These are phyloP conservation scores for Falco columbarius DNA, from an alignment of 2,797 vertebrate genomes.

Conservation along the genomic window DNA sequence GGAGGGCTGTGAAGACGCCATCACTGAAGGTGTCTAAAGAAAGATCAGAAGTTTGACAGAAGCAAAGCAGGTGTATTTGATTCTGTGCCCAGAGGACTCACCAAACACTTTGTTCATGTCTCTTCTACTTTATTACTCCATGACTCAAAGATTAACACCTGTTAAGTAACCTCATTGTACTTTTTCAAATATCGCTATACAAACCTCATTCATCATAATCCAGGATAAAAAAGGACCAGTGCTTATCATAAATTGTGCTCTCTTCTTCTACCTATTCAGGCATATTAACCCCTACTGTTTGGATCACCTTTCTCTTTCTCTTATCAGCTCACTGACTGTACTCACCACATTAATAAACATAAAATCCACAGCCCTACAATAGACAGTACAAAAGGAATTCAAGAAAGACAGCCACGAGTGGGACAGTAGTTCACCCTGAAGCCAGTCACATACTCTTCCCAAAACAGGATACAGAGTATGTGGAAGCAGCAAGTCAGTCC, in stretches of 20 bases:
- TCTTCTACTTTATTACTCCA: not conserved
- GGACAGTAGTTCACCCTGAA: not conserved
- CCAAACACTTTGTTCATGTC: not conserved
- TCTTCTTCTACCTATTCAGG: not conserved
- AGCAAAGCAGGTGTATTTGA: slow-evolving; percentile 27
- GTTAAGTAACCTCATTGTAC: not conserved
- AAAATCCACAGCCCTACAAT: not conserved
- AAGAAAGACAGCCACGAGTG: not conserved
- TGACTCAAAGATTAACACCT: slow-evolving; percentile 1
- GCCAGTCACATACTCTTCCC: not conserved
- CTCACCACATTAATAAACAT: not conserved
- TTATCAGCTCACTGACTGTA: not conserved
- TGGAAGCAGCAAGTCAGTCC: not conserved
- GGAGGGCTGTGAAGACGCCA: not conserved
- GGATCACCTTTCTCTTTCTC: not conserved
- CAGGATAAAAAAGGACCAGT: not conserved
- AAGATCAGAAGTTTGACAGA: slow-evolving; percentile 10
- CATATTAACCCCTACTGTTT: not conserved
- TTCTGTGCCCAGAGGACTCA: not conserved
- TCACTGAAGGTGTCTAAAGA: not conserved
- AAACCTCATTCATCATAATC: not conserved
- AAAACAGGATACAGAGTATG: not conserved
- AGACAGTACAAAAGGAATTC: not conserved
- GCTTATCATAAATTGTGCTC: not conserved
- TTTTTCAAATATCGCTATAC: not conserved